Conservation (phyloP, 2,797 vertebrate species). For the Alauda arvensis region DNA sequence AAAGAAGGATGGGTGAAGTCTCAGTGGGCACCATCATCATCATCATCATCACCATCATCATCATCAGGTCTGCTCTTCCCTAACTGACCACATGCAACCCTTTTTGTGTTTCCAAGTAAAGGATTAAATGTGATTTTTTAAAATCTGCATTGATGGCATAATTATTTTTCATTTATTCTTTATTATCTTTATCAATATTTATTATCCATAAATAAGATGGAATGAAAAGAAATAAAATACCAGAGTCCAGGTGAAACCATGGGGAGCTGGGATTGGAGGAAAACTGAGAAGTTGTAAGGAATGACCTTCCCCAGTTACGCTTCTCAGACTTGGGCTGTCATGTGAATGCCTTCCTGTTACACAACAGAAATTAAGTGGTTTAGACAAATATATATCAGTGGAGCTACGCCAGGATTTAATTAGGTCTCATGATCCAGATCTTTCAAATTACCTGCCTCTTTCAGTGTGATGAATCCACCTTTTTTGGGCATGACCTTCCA, state of each 20-base stretch:
- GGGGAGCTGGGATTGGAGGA: neutral
- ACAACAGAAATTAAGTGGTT: neutral
- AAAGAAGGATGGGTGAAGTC: neutral
- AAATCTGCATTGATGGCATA: neutral
- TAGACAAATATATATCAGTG: neutral
- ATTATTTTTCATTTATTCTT: neutral
- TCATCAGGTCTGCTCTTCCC: neutral
- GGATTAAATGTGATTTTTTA: neutral
- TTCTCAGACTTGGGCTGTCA: neutral
- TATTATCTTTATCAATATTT: neutral
- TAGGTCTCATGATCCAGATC: neutral
- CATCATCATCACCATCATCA: accelerated
- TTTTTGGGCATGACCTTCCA: neutral
- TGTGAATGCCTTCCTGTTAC: neutral
- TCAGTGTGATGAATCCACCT: neutral
- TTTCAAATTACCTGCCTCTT: neutral
- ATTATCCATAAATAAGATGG: neutral
- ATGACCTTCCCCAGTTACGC: neutral
- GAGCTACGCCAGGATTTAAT: neutral
- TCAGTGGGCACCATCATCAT: accelerated
- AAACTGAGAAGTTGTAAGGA: neutral
- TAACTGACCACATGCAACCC: too few relatives aligned
- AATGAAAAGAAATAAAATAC: neutral
- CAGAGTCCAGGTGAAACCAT: neutral
- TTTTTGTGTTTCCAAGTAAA: neutral